Evolutionary conservation across 53 echinoderm and acorn worm species (phyloP).

Genomic region (Astropecten irregularis): DNA sequence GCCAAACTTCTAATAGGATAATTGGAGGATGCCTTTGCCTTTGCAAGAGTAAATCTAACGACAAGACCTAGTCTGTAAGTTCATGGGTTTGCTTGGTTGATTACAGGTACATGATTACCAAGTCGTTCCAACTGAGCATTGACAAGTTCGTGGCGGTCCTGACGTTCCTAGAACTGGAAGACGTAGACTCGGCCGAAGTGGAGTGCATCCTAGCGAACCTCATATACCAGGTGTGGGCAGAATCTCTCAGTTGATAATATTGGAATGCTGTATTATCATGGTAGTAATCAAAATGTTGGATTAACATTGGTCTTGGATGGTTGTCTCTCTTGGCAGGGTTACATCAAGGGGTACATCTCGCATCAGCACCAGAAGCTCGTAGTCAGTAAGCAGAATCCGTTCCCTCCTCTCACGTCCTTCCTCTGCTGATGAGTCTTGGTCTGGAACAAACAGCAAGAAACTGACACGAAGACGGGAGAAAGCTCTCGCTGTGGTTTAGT

Average conservation of each 20-base stretch:
- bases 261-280: background rate
- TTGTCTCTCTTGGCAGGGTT: conserved; percentile 66
- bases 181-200: conserved; percentile 90
- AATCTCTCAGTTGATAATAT: background rate
- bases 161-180: conserved; percentile 80
- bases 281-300: too few relatives aligned
- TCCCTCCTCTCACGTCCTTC: conserved; percentile 84
- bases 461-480: too few relatives aligned
- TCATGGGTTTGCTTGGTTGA: too few relatives aligned
- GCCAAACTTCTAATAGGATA: too few relatives aligned
- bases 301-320: too few relatives aligned
- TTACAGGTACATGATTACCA: conserved; percentile 84
- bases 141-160: conserved; percentile 80
- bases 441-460: background rate
- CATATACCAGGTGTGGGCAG: conserved; percentile 74
- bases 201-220: conserved; percentile 96
- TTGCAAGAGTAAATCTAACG: too few relatives aligned
- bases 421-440: conserved; percentile 45
- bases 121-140: conserved; percentile 80
- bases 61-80: too few relatives aligned
- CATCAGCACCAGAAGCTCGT: conserved; percentile 96
- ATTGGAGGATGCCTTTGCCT: too few relatives aligned
- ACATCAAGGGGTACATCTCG: conserved; percentile 95
- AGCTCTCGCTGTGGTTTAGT: too few relatives aligned
- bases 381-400: conserved; percentile 97